Base-by-base conservation (phyloP, 2,888 invertebrate genomes). In the Nemotelus nigrinus region DNA sequence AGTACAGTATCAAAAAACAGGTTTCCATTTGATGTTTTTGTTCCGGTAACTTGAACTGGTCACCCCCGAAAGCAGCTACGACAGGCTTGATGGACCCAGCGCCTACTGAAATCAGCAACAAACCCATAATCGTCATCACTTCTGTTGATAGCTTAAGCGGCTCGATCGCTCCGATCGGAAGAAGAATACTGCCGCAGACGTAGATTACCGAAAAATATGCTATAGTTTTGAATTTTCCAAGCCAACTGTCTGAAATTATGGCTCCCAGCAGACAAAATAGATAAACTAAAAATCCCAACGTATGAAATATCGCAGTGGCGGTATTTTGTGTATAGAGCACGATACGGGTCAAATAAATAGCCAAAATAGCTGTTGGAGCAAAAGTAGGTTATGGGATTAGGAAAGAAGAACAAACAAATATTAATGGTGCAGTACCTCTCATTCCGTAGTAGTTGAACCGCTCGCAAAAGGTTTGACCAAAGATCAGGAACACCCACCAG, bases 401-500 rank as follows among this genome's bases (percentile, higher is more conserved):
- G 25, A 25, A 25, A 25, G 1, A 25, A 25, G 25, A 25, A 25
- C 25, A 25, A 25, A 25, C 25, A 25, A 25, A 47, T 70, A 47
- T 48, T 39, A 74, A 70, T 25, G n/a, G 8, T 64, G 45, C 89
- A 93, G 92, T 90, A 97, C 97, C 94, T 91, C 95, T 93, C 93
- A 97, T 94, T 85, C 99, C 99, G 93, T 98, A 99, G 88, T 91
- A 99, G 79, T 94, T 95, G 88, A 99, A 99, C 83, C 98, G 90
- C 88, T 99, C 99, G 88, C 98, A 99, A 88, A 99, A 98, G 87
- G 99, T 99, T 92, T 97, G 98, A 87, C 93, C 93, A 81, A 99
- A 90, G 84, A 99, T 25, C 25, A 25, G 25, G 25, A 25, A 25
- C 25, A 25, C 25, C 25, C 25, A 25, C 25, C 25, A 25, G 25